phyloP scores from a whole-genome alignment of 2,888 invertebrate species.

The Asteroscopus sphinx region DNA sequence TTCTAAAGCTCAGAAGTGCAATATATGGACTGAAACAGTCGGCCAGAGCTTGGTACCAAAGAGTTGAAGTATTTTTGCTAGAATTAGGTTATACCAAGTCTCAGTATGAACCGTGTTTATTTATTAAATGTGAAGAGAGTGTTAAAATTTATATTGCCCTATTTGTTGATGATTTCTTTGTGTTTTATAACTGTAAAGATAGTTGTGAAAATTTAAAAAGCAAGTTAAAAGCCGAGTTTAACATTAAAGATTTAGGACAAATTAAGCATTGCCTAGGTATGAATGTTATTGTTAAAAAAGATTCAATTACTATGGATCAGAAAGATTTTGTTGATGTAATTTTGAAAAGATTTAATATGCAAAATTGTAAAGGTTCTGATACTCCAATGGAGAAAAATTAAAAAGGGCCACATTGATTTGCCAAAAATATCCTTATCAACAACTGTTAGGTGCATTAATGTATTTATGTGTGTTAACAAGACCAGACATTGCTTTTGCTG shows the following conservation, averaged over 20 bases:
- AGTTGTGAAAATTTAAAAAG: constrained; percentile 2
- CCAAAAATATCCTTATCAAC: constrained; percentile 5
- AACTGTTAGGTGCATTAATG: constrained; percentile 15
- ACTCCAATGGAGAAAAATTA: constrained; percentile 29
- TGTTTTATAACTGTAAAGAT: constrained; percentile 28
- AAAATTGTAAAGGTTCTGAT: constrained; percentile 17
- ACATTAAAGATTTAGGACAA: constrained; percentile 27
- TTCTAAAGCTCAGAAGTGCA: constrained; percentile 10
- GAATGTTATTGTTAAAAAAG: constrained; percentile 14
- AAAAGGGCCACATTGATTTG: neutral
- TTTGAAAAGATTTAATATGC: constrained; percentile 23
- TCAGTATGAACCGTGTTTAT: constrained; percentile 27
- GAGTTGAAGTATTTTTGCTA: constrained; percentile 11
- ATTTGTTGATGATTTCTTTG: constrained; percentile 31
- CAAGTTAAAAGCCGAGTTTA: constrained; percentile 14
- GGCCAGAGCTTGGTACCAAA: constrained; percentile 14
- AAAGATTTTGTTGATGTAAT: constrained; percentile 19
- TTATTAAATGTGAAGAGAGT: constrained; percentile 2
- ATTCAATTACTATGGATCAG: constrained; percentile 19
- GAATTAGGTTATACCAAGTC: constrained; percentile 11
- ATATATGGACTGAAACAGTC: constrained; percentile 22
- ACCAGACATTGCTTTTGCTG: constrained; percentile 19
- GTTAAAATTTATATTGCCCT: constrained; percentile 13
- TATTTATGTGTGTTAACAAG: constrained; percentile 21
- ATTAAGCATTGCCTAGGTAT: constrained; percentile 23